phyloP scores from a whole-genome alignment of 2,797 vertebrate genomes.

The Echiichthys vipera region DNA sequence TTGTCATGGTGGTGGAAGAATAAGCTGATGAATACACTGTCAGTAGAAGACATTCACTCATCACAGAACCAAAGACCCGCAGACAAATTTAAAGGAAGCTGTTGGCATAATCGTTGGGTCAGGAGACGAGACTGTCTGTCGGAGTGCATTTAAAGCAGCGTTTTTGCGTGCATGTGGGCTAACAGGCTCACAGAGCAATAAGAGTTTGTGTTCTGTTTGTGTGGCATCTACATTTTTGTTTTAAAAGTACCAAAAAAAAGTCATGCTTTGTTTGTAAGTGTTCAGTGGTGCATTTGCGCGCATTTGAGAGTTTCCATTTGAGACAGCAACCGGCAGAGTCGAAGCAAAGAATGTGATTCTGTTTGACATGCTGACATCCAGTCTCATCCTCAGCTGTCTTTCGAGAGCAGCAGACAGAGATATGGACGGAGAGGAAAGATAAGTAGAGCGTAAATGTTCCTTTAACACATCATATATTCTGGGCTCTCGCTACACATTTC shows the following conservation, averaged over 20 bases:
- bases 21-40: conserved; percentile 39
- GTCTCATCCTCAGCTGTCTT: conserved; percentile 57
- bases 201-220: conserved; percentile 29
- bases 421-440: conserved; percentile 57
- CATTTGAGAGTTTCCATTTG: conserved; percentile 27
- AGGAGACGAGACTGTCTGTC: conserved; percentile 18
- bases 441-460: conserved; percentile 70
- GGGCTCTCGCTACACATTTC: conserved; percentile 44
- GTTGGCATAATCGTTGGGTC: conserved; percentile 25
- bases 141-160: conserved; percentile 7
- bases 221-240: conserved; percentile 24
- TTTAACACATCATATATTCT: conserved; percentile 69
- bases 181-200: too few species aligned
- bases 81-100: conserved; percentile 54
- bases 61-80: conserved; percentile 36
- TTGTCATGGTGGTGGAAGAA: conserved; percentile 12
- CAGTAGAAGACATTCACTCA: conserved; percentile 40
- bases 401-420: conserved; percentile 57
- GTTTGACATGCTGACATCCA: conserved; percentile 56
- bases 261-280: conserved; percentile 4
- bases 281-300: conserved; percentile 12
- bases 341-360: conserved; percentile 31
- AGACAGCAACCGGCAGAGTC: conserved; percentile 41
- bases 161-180: conserved; percentile 17
- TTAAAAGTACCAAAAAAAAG: conserved; percentile 5